A percentile compares a stretch with the other conserved stretches of the same genome.
Conservation (phyloP, 2,797 vertebrate species). For the Amblyraja radiata region DNA sequence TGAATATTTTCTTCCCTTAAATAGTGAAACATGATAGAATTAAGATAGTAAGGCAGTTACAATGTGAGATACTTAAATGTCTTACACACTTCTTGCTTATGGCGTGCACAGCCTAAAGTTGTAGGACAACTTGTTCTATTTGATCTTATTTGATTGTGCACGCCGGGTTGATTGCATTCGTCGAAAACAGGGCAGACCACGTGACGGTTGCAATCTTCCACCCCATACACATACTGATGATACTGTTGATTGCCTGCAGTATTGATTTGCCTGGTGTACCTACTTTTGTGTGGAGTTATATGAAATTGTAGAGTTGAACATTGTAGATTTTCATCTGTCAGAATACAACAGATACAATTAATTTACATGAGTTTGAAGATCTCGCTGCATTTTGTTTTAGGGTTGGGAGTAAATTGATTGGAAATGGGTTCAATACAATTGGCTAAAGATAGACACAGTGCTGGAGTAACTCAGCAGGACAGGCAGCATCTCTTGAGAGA, state of each 20-base stretch:
- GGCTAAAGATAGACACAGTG: no score
- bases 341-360: no score
- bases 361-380: not conserved
- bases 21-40: not conserved
- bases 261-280: not conserved
- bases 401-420: not conserved
- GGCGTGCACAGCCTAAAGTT: no score
- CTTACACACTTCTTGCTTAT: no score
- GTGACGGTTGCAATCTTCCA: no score
- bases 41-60: not conserved
- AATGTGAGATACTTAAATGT: not conserved
- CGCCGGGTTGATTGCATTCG: no score
- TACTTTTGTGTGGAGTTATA: not conserved
- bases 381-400: not conserved
- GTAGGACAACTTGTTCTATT: no score
- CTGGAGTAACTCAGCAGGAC: no score
- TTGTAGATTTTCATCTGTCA: not conserved
- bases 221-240: not conserved
- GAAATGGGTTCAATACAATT: not conserved
- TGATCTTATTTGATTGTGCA: no score
- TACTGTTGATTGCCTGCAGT: not conserved
- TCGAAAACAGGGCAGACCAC: no score
- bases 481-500: no score
- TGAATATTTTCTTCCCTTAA: not conserved
- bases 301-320: not conserved